Base-by-base conservation (phyloP, 2,797 vertebrate genomes). In the Sebastes iracundus region DNA sequence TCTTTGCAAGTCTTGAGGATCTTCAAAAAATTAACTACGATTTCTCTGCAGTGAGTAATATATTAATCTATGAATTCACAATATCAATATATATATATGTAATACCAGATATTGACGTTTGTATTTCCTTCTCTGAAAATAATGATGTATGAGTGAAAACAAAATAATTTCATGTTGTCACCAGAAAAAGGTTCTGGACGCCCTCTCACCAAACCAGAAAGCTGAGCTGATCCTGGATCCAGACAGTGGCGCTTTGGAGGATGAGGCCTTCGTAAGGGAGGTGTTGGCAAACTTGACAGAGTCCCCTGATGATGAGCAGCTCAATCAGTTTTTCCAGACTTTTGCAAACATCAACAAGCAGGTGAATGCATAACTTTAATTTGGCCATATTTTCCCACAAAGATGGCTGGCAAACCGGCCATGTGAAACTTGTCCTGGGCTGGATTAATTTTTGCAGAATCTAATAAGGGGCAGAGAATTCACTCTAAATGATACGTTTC, bases 201-300 rank as follows among this genome's bases (percentile, higher is more conserved):
- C 9, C 5, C 72, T 94, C 1, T 85, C 89, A 72, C 22, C 81
- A 32, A 28, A 62, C 0, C 89, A 93, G 52, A 91, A 89, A 61
- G 91, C 79, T 4, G 83, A 90, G 16, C n/a, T 93, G 27, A 25
- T 92, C 5, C 56, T 92, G 53, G 90, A 92, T 42, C 59, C 61
- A n/a, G 42, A 68, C 8, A 88, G 33, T 1, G 25, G 25, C 0
- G 60, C 61, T 62, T 63, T 90, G 52, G 77, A 85, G 5, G 68
- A 91, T 16, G 76, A 64, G 42, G 58, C 67, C 55, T 4, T 88
- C 0, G 30, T 91, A 9, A 84, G 4, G 27, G 27, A 68, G 25
- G 74, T 89, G 60, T 81, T 93, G 12, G 14, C 16, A 20, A 79
- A 46, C 52, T 52, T 91, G 32, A 59, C 72, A 11, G n/a, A 65